These are phyloP conservation scores for Kuschelorhynchus macadamiae DNA, from an alignment of 2,888 invertebrate genomes.

Conservation along the genomic window DNA sequence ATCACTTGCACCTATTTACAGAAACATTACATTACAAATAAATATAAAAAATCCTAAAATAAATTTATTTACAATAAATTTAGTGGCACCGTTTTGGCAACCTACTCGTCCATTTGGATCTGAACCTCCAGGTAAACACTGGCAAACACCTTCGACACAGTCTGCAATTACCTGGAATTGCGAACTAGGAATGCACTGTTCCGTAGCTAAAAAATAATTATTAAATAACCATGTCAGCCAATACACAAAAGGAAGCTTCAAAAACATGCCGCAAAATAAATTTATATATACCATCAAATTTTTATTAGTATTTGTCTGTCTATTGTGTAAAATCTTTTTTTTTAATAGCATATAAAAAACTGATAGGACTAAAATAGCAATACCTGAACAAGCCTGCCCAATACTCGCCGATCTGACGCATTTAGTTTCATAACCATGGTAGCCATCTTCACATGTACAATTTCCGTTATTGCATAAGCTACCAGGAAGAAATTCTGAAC, in stretches of 20 bases:
- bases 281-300: too few relatives aligned
- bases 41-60: conserved; percentile 19
- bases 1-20: conserved; percentile 15
- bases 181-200: conserved; percentile 60
- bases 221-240: too few relatives aligned
- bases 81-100: conserved; percentile 36
- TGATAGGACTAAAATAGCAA: too few relatives aligned
- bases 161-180: conserved; percentile 53
- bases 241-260: too few relatives aligned
- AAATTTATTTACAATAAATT: conserved; percentile 29
- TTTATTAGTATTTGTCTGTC: too few relatives aligned
- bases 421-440: conserved; percentile 58
- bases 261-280: too few relatives aligned
- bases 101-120: conserved; percentile 47
- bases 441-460: conserved; percentile 60
- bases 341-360: too few relatives aligned
- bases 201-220: conserved; percentile 47
- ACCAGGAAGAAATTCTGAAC: conserved; percentile 60
- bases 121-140: conserved; percentile 58
- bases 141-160: conserved; percentile 61
- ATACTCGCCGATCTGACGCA: conserved; percentile 58
- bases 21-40: conserved; percentile 14
- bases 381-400: conserved; percentile 58
- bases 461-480: conserved; percentile 56
- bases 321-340: too few relatives aligned